Evolutionary conservation across 2,888 invertebrate species (phyloP).

Genomic region (Drosophila meridiana): DNA sequence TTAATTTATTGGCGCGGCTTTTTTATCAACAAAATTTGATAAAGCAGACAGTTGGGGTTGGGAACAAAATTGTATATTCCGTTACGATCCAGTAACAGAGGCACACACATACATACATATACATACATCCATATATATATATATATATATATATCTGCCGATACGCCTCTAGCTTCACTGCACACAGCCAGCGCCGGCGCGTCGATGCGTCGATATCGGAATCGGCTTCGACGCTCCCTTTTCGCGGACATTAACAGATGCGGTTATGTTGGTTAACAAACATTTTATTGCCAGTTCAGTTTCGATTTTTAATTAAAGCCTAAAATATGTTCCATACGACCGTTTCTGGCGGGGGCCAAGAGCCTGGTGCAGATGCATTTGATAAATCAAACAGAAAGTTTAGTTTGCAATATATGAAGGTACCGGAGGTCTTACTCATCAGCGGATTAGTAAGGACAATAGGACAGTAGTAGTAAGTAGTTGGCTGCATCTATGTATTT

Average conservation of each 20-base stretch:
- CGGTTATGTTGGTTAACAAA: conserved; percentile 80
- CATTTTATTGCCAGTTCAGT: conserved; percentile 77
- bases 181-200: conserved; percentile 47
- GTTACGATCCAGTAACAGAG: conserved; percentile 22
- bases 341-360: neutral
- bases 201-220: conserved; percentile 23
- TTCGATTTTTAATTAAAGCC: conserved; percentile 78
- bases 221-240: conserved; percentile 51
- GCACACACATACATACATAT: conserved; percentile 2
- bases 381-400: neutral
- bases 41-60: conserved; percentile 52
- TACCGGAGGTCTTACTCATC: neutral
- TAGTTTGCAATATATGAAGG: neutral
- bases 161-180: conserved; percentile 69
- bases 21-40: conserved; percentile 82
- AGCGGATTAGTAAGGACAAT: no score
- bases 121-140: neutral
- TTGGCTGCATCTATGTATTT: no score
- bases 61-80: conserved; percentile 23
- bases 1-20: conserved; percentile 78
- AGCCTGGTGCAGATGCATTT: neutral
- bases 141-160: neutral
- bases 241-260: conserved; percentile 72
- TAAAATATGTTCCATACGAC: conserved; percentile 53
- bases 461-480: no score